Conservation (phyloP, 2,797 vertebrate species). For the Periparus ater region DNA sequence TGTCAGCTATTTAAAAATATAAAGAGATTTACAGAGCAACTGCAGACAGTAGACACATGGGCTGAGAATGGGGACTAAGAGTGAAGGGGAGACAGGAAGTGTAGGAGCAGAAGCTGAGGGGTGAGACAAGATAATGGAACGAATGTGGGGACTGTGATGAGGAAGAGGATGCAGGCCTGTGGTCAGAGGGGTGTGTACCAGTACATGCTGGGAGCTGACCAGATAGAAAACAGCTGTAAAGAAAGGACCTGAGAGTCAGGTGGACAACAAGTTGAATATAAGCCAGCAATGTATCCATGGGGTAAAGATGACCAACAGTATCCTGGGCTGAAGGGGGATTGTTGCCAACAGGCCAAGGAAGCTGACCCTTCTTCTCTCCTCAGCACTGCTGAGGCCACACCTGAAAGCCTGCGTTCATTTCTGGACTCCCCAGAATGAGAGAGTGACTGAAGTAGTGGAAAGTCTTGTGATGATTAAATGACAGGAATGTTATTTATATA, state of each 20-base stretch:
- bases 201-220: accelerated
- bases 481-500: not conserved
- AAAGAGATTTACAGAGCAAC: not conserved
- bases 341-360: not conserved
- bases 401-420: not conserved
- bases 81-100: not conserved
- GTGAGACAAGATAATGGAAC: accelerated
- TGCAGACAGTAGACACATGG: not conserved
- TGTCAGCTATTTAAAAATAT: constrained; percentile 7
- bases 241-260: not conserved
- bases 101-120: not conserved
- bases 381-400: not conserved
- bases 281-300: not conserved
- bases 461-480: not conserved
- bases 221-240: not conserved
- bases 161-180: not conserved
- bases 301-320: not conserved
- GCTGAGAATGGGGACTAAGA: not conserved
- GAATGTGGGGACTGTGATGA: not conserved
- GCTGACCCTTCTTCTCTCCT: not conserved
- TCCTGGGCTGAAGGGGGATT: not conserved
- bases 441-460: not conserved
- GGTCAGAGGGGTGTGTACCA: accelerated
- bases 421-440: not conserved
- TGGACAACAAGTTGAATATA: not conserved